Evolutionary conservation across 2,113 vertebrate genomes (phyloP), one percentile per base, ranked within the genome.

Genomic region (Coryphaenoides rupestris): DNA sequence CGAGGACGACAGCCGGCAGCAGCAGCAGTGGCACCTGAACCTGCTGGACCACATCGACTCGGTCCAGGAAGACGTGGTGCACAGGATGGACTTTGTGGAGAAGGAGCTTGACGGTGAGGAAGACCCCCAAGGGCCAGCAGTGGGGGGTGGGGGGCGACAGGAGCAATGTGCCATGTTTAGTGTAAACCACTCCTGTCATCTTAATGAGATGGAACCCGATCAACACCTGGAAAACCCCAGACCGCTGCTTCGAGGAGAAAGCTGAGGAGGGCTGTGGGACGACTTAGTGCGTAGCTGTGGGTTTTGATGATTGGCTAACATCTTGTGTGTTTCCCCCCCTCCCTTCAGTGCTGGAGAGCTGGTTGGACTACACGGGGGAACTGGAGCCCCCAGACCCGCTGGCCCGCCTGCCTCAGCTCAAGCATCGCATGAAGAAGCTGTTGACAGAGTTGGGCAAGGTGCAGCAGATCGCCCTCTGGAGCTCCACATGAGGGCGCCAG

Each of bases 41-140:
- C 83, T 98, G 74, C 81, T 98, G 81, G 93, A 96, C 26, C 95
- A 98, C 0, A 92, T 98, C 17, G 96, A 98, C 28, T 93, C 94
- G 4, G 90, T 98, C 61, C 96, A 98, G 82, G 95, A 96, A 2
- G 94, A 98, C 83, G 95, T 98, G 54, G 94, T 92, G 0, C 92
- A 96, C 74, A 89, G 96, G 73, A 98, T 98, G 96, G 96, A 98
- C 89, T 97, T 95, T 87, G 96, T 98, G 58, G 96, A 98, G 86
- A 92, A 93, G 72, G 95, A 98, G 69, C 83, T 98, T 59, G 96
- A 98, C 46, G 95, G 95, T 98, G 88, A 85, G 79, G 2, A 26
- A 2, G 3, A 21, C 50, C 19, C 4, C n/a, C n/a, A n/a, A n/a
- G n/a, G n/a, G n/a, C n/a, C n/a, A n/a, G n/a, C n/a, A n/a, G n/a